A percentile compares a stretch with the other conserved stretches of the same genome.
phyloP scores from a whole-genome alignment of 2,888 invertebrate genomes.

The Leptinotarsa rubiginosa region DNA sequence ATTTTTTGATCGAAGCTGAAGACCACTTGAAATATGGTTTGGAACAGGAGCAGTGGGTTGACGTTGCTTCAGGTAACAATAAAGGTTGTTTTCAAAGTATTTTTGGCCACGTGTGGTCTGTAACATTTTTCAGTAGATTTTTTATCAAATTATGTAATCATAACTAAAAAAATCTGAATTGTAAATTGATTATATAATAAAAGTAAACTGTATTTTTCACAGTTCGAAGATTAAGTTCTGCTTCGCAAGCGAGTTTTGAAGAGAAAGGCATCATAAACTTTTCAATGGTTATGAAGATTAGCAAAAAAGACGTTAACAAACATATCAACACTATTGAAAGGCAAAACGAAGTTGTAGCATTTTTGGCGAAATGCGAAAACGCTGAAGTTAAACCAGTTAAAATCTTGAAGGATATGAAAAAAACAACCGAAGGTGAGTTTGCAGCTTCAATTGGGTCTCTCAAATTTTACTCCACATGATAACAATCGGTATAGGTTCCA shows the following conservation, averaged over 20 bases:
- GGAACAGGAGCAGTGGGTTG: slow-evolving; percentile 70
- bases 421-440: slow-evolving; percentile 52
- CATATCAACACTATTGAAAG: slow-evolving; percentile 82
- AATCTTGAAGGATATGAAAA: slow-evolving; percentile 46
- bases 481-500: no score
- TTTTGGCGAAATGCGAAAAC: slow-evolving; percentile 75
- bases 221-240: slow-evolving; percentile 50
- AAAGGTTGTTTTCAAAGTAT: neutral
- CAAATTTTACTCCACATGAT: no score
- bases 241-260: slow-evolving; percentile 56
- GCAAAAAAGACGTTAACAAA: slow-evolving; percentile 78
- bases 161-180: no score
- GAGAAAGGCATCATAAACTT: slow-evolving; percentile 68
- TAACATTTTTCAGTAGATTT: no score
- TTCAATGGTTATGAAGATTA: slow-evolving; percentile 77
- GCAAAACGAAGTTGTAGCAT: slow-evolving; percentile 86
- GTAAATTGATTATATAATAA: no score
- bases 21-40: slow-evolving; percentile 75
- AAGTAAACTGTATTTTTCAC: slow-evolving; percentile 22
- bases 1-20: slow-evolving; percentile 71
- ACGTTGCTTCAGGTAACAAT: slow-evolving; percentile 62
- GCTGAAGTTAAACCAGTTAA: slow-evolving; percentile 65
- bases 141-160: no score
- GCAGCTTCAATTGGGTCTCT: neutral
- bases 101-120: no score